These are phyloP conservation scores for Hylaeus anthracinus DNA, from an alignment of 1,140 invertebrate species.

Conservation along the genomic window DNA sequence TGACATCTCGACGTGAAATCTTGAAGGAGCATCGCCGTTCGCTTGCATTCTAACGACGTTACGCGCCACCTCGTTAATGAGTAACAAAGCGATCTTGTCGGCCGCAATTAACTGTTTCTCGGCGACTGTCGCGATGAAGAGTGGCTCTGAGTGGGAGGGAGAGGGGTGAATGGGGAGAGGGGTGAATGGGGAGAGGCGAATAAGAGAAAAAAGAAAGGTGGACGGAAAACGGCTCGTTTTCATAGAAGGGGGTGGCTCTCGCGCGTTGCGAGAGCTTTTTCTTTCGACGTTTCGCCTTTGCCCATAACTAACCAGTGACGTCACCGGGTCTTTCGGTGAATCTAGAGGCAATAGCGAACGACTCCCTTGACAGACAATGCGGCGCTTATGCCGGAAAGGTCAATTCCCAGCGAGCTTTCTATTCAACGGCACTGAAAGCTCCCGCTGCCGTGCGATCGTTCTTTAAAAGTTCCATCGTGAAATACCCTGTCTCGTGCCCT, in stretches of 20 bases:
- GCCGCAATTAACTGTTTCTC: slow-evolving; percentile 31
- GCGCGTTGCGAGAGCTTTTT: background rate
- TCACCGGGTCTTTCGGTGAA: background rate
- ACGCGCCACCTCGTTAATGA: slow-evolving; percentile 5
- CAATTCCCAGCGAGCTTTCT: slow-evolving; percentile 37
- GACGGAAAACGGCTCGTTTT: slow-evolving; percentile 15
- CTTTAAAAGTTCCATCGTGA: slow-evolving; percentile 41
- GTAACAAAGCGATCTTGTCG: slow-evolving; percentile 9
- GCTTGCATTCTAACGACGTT: slow-evolving; percentile 6
- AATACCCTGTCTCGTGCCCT: background rate
- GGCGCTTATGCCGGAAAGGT: slow-evolving; percentile 40
- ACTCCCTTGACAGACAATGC: slow-evolving; percentile 32
- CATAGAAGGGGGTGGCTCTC: background rate
- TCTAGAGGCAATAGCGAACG: background rate
- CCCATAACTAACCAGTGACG: slow-evolving; percentile 13
- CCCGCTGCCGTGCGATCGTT: slow-evolving; percentile 13
- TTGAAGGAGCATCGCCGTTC: slow-evolving; percentile 5
- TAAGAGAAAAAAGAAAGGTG: background rate
- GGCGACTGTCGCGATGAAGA: background rate
- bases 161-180: background rate
- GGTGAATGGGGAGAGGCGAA: background rate
- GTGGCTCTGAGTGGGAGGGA: background rate
- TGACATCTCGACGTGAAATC: background rate
- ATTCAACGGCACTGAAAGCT: slow-evolving; percentile 23
- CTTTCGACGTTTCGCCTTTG: slow-evolving; percentile 6